These are phyloP conservation scores for Nothocercus julius DNA, from an alignment of 2,113 vertebrate species.

Conservation along the genomic window DNA sequence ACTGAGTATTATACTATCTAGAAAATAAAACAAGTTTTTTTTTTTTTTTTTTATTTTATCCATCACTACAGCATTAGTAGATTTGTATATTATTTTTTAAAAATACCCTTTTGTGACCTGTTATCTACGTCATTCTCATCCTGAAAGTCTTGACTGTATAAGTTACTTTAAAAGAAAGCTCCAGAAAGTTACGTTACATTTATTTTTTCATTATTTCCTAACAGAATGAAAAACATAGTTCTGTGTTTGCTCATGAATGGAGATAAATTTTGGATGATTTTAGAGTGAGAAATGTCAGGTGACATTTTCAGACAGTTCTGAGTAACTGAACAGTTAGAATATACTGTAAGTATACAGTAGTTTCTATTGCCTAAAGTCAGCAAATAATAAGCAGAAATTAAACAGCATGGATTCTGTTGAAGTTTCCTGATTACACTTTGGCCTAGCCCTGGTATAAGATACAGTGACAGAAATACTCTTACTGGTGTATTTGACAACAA, in stretches of 20 bases:
- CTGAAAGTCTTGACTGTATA: not conserved
- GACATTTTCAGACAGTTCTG: not conserved
- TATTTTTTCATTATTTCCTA: not conserved
- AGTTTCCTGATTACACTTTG: not conserved
- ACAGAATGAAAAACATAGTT: not conserved
- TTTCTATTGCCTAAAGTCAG: not conserved
- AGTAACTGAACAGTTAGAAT: not conserved
- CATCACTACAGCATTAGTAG: not conserved
- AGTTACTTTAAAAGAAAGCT: not conserved
- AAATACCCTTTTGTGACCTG: not conserved
- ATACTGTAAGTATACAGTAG: not conserved
- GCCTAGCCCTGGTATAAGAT: not conserved
- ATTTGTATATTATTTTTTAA: not conserved
- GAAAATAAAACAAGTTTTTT: not conserved
- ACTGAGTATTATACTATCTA: not conserved
- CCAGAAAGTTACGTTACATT: not conserved
- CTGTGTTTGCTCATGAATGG: not conserved
- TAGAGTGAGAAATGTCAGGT: not conserved
- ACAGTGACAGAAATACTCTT: not conserved
- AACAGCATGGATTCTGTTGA: not conserved
- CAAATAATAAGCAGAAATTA: slow-evolving; percentile 33
- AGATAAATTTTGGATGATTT: not conserved
- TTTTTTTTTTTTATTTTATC: not conserved
- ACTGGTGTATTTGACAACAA: not conserved
- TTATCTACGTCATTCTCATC: not conserved